These are phyloP conservation scores for Alitta virens DNA, from an alignment of 2,888 invertebrate genomes.

Conservation along the genomic window DNA sequence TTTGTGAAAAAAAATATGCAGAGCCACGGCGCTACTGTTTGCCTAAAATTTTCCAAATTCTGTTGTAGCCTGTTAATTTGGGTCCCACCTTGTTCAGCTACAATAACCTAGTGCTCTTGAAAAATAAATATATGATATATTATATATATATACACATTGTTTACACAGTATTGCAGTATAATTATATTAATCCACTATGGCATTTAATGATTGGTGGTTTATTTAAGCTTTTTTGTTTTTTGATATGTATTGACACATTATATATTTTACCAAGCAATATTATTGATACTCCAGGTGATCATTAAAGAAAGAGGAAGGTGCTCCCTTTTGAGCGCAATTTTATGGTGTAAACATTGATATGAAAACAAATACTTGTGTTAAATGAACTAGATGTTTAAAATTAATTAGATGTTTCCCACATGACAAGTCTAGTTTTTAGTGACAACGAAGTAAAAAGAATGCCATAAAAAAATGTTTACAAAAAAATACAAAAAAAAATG, in stretches of 20 bases:
- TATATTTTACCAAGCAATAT: slow-evolving; percentile 21
- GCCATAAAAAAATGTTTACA: background rate
- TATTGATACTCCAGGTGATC: slow-evolving; percentile 6
- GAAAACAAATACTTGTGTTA: too few relatives aligned
- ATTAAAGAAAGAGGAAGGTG: slow-evolving; percentile 30
- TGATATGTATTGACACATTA: slow-evolving; percentile 21
- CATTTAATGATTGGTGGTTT: slow-evolving; percentile 24
- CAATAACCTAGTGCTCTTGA: too few relatives aligned
- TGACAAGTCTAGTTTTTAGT: slow-evolving; percentile 21
- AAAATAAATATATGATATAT: background rate
- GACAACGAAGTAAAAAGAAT: slow-evolving; percentile 13
- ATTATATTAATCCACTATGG: slow-evolving; percentile 21
- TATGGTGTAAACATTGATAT: background rate
- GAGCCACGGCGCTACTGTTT: too few relatives aligned
- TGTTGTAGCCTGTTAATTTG: too few relatives aligned
- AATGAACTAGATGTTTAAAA: background rate
- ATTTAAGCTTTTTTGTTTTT: slow-evolving; percentile 22
- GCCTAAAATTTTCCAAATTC: too few relatives aligned
- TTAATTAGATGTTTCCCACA: slow-evolving; percentile 13
- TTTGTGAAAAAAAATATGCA: too few relatives aligned
- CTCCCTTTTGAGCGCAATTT: slow-evolving; percentile 53
- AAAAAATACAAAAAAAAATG: slow-evolving; percentile 10
- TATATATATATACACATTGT: slow-evolving; percentile 7
- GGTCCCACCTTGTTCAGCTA: too few relatives aligned
- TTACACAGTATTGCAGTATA: slow-evolving; percentile 20